These are phyloP conservation scores for Oceanodroma leucorhoa DNA, from an alignment of 2,797 vertebrate species.

Conservation along the genomic window DNA sequence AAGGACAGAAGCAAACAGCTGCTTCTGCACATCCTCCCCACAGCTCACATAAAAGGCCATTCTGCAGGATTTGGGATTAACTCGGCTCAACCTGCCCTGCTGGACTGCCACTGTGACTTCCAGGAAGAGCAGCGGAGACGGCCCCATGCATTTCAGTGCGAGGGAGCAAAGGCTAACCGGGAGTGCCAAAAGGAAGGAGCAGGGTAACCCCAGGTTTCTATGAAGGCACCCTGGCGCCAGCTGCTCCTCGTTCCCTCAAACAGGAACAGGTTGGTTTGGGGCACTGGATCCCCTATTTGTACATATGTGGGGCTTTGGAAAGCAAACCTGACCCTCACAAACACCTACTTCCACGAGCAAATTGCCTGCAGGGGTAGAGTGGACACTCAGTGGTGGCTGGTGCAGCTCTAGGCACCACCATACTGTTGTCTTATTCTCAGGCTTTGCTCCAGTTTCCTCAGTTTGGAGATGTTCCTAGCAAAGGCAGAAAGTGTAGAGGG, in stretches of 20 bases:
- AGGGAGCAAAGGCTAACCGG: neutral
- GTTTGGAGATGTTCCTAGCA: neutral
- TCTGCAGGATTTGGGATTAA: neutral
- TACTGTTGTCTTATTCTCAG: neutral
- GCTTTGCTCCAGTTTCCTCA: neutral
- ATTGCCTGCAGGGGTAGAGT: neutral
- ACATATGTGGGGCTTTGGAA: neutral
- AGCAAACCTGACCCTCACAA: neutral
- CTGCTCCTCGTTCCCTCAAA: neutral
- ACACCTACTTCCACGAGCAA: rapidly evolving
- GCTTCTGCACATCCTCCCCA: neutral
- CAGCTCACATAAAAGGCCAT: rapidly evolving
- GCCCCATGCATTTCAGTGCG: neutral
- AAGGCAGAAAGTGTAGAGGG: neutral
- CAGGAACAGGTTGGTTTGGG: neutral
- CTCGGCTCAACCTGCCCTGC: neutral
- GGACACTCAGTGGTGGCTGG: rapidly evolving
- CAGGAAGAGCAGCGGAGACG: rapidly evolving
- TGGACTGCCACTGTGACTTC: neutral
- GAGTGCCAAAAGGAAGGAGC: neutral
- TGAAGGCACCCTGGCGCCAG: neutral
- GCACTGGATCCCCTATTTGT: neutral
- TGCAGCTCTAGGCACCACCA: neutral
- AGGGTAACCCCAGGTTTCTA: neutral
- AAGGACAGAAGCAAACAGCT: neutral